Conservation (phyloP, 2,113 vertebrate species). For the Onychostruthus taczanowskii region DNA sequence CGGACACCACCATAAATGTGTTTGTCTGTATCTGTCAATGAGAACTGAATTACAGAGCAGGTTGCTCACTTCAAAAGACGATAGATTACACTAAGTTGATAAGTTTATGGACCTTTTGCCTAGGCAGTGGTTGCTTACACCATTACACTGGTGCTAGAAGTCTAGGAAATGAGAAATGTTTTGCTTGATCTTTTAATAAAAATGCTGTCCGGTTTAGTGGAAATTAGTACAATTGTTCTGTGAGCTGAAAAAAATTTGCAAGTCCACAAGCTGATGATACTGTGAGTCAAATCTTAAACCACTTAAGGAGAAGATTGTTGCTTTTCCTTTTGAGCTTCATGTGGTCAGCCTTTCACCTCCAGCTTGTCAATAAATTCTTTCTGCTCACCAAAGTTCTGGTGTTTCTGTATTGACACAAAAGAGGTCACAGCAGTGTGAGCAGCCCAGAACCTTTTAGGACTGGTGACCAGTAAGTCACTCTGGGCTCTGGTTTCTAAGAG, state of each 20-base stretch:
- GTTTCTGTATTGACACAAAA: background rate
- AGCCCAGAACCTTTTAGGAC: background rate
- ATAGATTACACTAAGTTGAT: background rate
- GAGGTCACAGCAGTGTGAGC: background rate
- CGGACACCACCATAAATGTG: too few relatives aligned
- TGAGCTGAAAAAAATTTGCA: background rate
- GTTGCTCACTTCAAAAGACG: background rate
- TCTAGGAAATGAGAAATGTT: background rate
- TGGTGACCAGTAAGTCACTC: background rate
- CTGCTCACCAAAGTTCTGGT: background rate
- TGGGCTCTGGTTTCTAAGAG: background rate
- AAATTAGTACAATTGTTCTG: background rate
- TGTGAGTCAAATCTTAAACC: background rate
- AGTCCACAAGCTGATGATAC: background rate
- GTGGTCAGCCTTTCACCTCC: background rate
- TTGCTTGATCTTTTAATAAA: background rate
- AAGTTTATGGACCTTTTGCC: background rate
- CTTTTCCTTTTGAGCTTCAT: background rate
- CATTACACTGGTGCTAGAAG: background rate
- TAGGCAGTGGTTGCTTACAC: background rate
- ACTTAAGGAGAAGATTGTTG: background rate
- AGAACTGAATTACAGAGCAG: background rate
- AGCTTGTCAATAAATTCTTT: background rate
- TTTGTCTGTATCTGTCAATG: background rate
- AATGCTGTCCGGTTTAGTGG: background rate